Evolutionary conservation across 2,888 invertebrate genomes (phyloP), one percentile per base, ranked within the genome.

Genomic region (Caenorhabditis becei): DNA sequence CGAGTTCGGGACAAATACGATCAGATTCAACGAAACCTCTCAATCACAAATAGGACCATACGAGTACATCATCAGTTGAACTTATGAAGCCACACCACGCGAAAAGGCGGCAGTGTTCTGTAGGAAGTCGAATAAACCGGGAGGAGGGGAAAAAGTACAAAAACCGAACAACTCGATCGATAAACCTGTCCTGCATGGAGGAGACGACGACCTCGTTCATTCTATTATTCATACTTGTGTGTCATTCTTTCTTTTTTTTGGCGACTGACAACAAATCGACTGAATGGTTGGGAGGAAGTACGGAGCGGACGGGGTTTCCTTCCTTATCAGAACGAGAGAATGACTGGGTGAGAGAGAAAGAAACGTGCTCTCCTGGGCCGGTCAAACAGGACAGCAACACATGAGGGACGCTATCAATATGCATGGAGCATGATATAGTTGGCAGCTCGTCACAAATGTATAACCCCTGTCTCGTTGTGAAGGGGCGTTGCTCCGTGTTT

Each of bases 351-450:
- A 10, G 26, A 32, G 23, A 32, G 41, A 56, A 41, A 71, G 35
- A 71, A 41, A 62, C 20, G 70, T 51, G 51, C 44, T 54, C 37
- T 26, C 37, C 26, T n/a, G 32, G 26, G 20, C 61, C 41, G 41
- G 41, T 11, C 49, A 49, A 49, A 51, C 53, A 37, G 24, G 28
- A 51, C 37, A 35, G 61, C 35, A 61, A 63, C 24, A 58, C 49
- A 65, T 58, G 61, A 23, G 44, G 47, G 51, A 56, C 26, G 59
- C 54, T 74, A 74, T 66, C 66, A 59, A 74, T 65, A 74, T 74
- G 74, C 74, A 70, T 70, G 61, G 61, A 53, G 61, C 69, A 65
- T 65, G 63, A 72, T 72, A 65, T 44, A 65, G 28, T 35, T 72
- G 63, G 24, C 56, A 61, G 23, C 54, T 35, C 51, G 51, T 74